Evolutionary conservation across 1,140 invertebrate species (phyloP).

Genomic region (Proctacanthus coquilletti): DNA sequence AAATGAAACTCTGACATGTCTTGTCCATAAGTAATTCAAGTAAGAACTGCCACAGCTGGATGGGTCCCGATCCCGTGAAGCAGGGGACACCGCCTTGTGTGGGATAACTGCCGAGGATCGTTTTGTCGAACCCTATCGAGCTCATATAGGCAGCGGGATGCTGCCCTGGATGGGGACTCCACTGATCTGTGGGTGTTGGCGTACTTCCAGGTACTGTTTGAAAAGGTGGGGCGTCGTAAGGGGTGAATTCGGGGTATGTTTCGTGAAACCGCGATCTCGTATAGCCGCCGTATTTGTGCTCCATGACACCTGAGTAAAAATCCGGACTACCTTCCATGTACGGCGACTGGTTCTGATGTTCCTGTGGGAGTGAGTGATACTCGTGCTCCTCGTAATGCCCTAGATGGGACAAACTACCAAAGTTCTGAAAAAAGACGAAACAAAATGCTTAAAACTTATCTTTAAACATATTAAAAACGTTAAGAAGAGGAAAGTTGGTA

Average conservation of each 20-base stretch:
- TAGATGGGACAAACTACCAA: constrained; percentile 5
- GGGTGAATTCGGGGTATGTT: constrained; percentile 38
- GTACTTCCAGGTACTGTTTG: constrained; percentile 64
- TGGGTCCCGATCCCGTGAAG: constrained; percentile 67
- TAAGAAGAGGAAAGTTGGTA: no score
- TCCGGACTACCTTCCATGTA: constrained; percentile 51
- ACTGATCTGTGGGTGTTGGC: constrained; percentile 32
- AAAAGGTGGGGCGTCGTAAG: constrained; percentile 58
- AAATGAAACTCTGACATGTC: constrained; percentile 88
- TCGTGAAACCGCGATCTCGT: constrained; percentile 18
- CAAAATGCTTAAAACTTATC: not conserved
- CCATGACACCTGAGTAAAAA: constrained; percentile 52
- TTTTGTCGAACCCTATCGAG: constrained; percentile 23
- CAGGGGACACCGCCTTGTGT: constrained; percentile 25
- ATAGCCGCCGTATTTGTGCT: constrained; percentile 41
- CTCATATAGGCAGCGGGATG: constrained; percentile 24
- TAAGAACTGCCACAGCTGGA: constrained; percentile 95
- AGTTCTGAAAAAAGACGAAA: constrained; percentile 1
- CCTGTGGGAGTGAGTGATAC: constrained; percentile 31
- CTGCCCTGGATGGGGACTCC: constrained; percentile 37
- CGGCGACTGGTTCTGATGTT: constrained; percentile 51
- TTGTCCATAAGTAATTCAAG: constrained; percentile 93
- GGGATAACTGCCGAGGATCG: constrained; percentile 21
- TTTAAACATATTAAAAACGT: no score
- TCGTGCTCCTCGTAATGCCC: constrained; percentile 20